Percentiles rank a stretch among this genome's conserved stretches.
phyloP scores from a whole-genome alignment of 2,888 invertebrate genomes.

The Sisyra nigra region DNA sequence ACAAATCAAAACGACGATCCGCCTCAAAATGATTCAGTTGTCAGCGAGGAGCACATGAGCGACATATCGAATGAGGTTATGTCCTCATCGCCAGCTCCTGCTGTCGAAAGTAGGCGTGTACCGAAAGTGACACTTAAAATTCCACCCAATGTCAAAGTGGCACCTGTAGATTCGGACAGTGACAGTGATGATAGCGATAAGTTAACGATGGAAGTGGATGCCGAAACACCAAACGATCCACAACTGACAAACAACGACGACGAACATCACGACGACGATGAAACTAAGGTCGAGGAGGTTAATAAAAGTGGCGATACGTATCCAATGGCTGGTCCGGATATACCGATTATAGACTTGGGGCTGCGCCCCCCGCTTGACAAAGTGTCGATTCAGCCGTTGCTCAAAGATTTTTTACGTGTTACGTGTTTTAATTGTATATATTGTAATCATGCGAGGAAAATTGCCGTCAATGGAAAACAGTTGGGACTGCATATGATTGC shows the following conservation, averaged over 20 bases:
- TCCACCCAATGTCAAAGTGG: slow-evolving; percentile 21
- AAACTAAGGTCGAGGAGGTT: slow-evolving; percentile 1
- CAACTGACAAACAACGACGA: slow-evolving; percentile 14
- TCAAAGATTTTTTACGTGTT: slow-evolving; percentile 55
- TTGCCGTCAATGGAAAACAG: slow-evolving; percentile 70
- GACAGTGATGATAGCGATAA: slow-evolving; percentile 45
- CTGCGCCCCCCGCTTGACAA: slow-evolving; percentile 60
- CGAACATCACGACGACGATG: slow-evolving; percentile 3
- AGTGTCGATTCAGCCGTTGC: slow-evolving; percentile 50
- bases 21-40: background rate
- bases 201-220: slow-evolving; percentile 37
- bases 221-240: slow-evolving; percentile 20
- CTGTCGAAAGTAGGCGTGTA: slow-evolving; percentile 27
- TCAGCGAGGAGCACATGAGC: background rate
- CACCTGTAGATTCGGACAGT: slow-evolving; percentile 18
- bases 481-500: slow-evolving; percentile 63
- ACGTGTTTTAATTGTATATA: slow-evolving; percentile 61
- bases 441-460: slow-evolving; percentile 72
- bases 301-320: slow-evolving; percentile 24
- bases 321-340: slow-evolving; percentile 42
- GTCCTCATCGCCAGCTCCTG: background rate
- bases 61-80: slow-evolving; percentile 3
- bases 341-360: slow-evolving; percentile 50
- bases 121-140: slow-evolving; percentile 52
- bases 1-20: too few relatives aligned